Evolutionary conservation across 2,888 invertebrate species (phyloP), one percentile per base, ranked within the genome.

Genomic region (Cepaea hortensis): DNA sequence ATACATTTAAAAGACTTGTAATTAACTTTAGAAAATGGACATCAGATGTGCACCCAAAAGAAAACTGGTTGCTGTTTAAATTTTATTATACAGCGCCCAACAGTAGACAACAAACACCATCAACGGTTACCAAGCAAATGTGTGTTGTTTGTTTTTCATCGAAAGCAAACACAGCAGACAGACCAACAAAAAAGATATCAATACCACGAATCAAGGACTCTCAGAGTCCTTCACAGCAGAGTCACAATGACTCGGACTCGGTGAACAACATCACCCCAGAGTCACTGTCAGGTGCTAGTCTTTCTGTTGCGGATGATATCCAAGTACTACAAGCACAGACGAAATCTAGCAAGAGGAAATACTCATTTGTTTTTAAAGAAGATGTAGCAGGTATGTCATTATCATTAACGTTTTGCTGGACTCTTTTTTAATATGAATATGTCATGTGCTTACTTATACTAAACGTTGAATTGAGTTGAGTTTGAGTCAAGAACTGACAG

Each of bases 291-390:
- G 55, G 61, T n/a, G 20, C 50, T 9, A 55, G 55, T 35, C 35
- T 35, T 35, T 35, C 55, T 9, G 3, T 55, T 9, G 55, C 55
- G 55, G 55, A 4, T 72, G 2, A 6, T 9, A 4, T 55, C 55
- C 55, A 77, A 77, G 55, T 23, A 61, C 20, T 77, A 4, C 20
- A 55, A 11, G 50, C 77, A 77, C 50, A 9, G 55, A 0, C 48
- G 20, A 76, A n/a, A 77, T 7, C 48, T 20, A 50, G 50, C 0
- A 79, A 23, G 35, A 79, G 23, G n/a, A 55, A 79, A 62, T 4
- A 35, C 62, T 79, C 79, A 15, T 79, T 62, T 62, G 79, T 79
- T 15, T 35, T 79, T n/a, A 62, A 62, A 79, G 35, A 79, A 62
- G 62, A 46, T 79, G 62, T 79, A 5, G 79, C 79, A 79, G 79